A percentile compares a stretch with the other conserved stretches of the same genome.
Evolutionary conservation across 2,113 vertebrate genomes (phyloP).

Genomic region (Rissa tridactyla): DNA sequence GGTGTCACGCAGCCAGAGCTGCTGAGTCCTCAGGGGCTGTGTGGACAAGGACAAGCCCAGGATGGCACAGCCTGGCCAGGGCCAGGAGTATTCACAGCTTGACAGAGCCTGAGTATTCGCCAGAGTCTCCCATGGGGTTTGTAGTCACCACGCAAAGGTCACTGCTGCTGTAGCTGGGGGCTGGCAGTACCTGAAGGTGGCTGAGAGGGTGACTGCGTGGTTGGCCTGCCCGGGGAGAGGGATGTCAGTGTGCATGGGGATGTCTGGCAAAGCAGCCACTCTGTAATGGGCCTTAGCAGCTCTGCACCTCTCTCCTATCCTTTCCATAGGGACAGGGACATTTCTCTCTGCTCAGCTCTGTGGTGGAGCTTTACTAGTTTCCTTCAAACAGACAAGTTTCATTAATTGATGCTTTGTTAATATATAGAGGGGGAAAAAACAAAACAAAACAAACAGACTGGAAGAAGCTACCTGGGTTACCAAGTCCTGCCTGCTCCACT

Average conservation of each 20-base stretch:
- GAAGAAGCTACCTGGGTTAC: not conserved
- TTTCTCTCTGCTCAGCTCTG: not conserved
- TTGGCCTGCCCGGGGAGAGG: not conserved
- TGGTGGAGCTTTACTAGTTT: not conserved
- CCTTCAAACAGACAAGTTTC: not conserved
- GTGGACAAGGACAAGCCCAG: not conserved
- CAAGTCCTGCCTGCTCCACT: not conserved
- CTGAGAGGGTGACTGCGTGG: not conserved
- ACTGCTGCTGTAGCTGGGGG: not conserved
- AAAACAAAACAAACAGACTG: not conserved
- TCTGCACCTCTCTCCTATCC: not conserved
- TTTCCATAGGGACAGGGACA: not conserved
- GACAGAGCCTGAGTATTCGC: not conserved
- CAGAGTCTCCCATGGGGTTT: not conserved
- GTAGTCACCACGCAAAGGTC: not conserved
- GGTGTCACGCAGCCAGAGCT: not conserved
- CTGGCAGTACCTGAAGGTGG: not conserved
- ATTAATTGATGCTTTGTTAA: not conserved
- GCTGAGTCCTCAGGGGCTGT: not conserved
- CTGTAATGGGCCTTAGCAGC: not conserved
- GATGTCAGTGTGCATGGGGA: not conserved
- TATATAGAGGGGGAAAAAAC: fast-evolving
- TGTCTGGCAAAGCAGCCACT: not conserved
- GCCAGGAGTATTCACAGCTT: not conserved
- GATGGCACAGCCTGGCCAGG: not conserved